These are phyloP conservation scores for Pantherophis vulpinus DNA, from an alignment of 2,797 vertebrate species.

Conservation along the genomic window DNA sequence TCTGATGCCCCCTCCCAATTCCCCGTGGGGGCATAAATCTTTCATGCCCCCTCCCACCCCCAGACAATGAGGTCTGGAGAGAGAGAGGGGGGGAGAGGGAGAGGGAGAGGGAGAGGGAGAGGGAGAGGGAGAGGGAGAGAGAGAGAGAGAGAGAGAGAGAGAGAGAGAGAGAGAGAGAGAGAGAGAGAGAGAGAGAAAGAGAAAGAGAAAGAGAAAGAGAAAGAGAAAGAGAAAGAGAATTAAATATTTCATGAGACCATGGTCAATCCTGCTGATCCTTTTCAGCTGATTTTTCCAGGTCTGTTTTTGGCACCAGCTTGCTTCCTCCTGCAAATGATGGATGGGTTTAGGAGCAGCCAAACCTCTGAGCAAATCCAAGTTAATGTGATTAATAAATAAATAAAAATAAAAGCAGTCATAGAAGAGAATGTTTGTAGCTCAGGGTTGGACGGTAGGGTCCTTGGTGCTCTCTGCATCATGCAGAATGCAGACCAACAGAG, in stretches of 20 bases:
- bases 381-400: not conserved
- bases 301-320: slow-evolving; percentile 51
- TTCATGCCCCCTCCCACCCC: slow-evolving; percentile 29
- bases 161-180: no score
- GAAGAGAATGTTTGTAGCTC: not conserved
- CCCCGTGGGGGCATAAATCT: slow-evolving; percentile 43
- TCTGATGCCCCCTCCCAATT: not conserved
- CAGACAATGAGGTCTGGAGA: slow-evolving; percentile 32
- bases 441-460: not conserved
- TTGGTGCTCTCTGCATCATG: not conserved
- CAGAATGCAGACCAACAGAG: not conserved
- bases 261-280: slow-evolving; percentile 56
- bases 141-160: not conserved
- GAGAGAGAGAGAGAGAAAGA: no score
- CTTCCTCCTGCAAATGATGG: slow-evolving; percentile 32
- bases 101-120: not conserved
- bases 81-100: no score
- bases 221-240: slow-evolving; percentile 50
- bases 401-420: not conserved
- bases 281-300: slow-evolving; percentile 61
- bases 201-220: not conserved
- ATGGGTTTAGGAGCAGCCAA: not conserved
- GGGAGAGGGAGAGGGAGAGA: no score
- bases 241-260: slow-evolving; percentile 61
- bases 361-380: not conserved